Conservation (phyloP, 1,140 invertebrate genomes). For the Drosophila arizonae region DNA sequence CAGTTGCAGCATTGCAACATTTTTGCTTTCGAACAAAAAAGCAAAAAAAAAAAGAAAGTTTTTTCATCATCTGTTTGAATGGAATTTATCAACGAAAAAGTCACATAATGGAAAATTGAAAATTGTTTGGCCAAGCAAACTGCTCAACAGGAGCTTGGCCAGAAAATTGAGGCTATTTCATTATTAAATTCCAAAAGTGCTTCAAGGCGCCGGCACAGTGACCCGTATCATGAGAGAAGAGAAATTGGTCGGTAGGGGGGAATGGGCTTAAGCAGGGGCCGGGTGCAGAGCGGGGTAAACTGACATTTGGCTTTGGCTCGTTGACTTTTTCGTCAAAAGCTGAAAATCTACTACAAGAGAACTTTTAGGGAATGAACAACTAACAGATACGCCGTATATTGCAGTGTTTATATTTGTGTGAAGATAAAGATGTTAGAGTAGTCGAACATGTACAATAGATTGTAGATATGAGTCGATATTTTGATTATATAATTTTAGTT, state of each 20-base stretch:
- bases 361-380: not conserved
- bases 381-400: not conserved
- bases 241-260: not conserved
- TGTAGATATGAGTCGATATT: too few relatives aligned
- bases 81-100: constrained; percentile 68
- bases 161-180: constrained; percentile 69
- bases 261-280: not conserved
- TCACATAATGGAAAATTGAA: constrained; percentile 51
- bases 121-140: constrained; percentile 33
- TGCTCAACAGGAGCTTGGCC: not conserved
- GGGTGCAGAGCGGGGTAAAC: constrained; percentile 18
- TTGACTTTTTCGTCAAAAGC: constrained; percentile 53
- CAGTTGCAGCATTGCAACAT: constrained; percentile 17
- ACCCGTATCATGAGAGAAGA: not conserved
- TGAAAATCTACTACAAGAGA: constrained; percentile 13
- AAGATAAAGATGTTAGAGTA: not conserved
- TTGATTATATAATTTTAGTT: too few relatives aligned
- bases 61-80: constrained; percentile 31
- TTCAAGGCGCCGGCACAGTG: constrained; percentile 28
- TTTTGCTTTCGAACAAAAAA: not conserved
- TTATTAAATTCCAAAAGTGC: constrained; percentile 76
- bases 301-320: constrained; percentile 75
- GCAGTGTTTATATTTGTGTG: too few relatives aligned
- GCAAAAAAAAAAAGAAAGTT: constrained; percentile 30
- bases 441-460: too few relatives aligned